Conservation (phyloP, 2,888 invertebrate species). For the Polydrusus pterygomalis region DNA sequence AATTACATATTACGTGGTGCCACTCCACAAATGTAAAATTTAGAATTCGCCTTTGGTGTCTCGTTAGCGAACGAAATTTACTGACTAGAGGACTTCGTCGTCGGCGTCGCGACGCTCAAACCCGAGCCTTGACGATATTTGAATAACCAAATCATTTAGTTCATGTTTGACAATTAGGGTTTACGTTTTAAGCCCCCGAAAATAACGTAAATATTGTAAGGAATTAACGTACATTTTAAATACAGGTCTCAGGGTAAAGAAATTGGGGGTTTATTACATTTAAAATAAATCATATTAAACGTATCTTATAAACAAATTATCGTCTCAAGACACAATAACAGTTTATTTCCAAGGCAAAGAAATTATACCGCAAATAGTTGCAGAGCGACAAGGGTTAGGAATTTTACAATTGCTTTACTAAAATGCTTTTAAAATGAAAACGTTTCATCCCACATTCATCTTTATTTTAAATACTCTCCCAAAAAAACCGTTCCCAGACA, state of each 20-base stretch:
- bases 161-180: slow-evolving; percentile 49
- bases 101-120: slow-evolving; percentile 20
- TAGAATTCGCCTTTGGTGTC: slow-evolving; percentile 43
- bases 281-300: too few species aligned
- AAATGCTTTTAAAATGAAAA: too few species aligned
- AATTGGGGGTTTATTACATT: too few species aligned
- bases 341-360: too few species aligned
- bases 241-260: too few species aligned
- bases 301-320: too few species aligned
- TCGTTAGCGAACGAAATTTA: slow-evolving; percentile 45
- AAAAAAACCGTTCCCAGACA: too few species aligned
- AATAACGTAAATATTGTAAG: slow-evolving; percentile 2
- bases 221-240: neutral
- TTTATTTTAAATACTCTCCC: too few species aligned
- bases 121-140: slow-evolving; percentile 39
- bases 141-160: slow-evolving; percentile 51
- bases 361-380: too few species aligned
- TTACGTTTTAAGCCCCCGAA: neutral
- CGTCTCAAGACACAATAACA: too few species aligned
- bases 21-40: slow-evolving; percentile 19
- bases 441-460: neutral
- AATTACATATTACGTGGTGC: slow-evolving; percentile 3
- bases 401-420: neutral
- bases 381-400: neutral
- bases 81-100: slow-evolving; percentile 4